Evolutionary conservation across 1,140 invertebrate genomes (phyloP).

Genomic region (Drosophila subobscura): DNA sequence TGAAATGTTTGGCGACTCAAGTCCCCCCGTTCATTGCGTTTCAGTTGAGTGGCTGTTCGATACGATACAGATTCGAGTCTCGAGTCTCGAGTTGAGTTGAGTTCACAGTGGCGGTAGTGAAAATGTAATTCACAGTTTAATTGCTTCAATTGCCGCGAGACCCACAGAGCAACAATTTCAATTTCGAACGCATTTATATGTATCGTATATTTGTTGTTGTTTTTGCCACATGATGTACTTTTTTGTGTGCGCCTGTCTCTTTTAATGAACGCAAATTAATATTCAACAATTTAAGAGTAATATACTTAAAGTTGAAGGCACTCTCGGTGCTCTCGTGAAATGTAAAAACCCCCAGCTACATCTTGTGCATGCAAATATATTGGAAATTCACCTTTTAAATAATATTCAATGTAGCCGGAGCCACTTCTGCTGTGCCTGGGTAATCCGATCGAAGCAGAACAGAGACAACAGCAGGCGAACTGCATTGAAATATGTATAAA

Average conservation of each 20-base stretch:
- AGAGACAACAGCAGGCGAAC: no score
- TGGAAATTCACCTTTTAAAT: no score
- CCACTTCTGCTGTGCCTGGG: no score
- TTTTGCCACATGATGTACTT: background rate
- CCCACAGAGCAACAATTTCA: slow-evolving; percentile 61
- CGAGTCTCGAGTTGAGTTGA: slow-evolving; percentile 3
- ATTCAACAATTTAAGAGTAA: background rate
- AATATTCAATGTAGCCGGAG: no score
- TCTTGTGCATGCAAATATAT: no score
- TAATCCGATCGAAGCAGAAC: no score
- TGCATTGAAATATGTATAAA: no score
- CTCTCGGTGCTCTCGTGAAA: no score
- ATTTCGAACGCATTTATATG: slow-evolving; percentile 31
- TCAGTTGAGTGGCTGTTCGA: background rate
- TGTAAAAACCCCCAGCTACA: no score
- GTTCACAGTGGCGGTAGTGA: slow-evolving; percentile 45
- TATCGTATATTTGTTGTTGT: background rate
- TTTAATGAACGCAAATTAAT: slow-evolving; percentile 17
- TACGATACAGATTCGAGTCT: background rate
- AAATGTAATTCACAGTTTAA: slow-evolving; percentile 77
- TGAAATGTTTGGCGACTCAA: slow-evolving; percentile 69
- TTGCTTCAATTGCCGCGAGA: slow-evolving; percentile 69
- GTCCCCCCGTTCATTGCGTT: background rate
- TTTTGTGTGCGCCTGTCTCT: background rate
- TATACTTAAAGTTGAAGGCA: no score